phyloP scores from a whole-genome alignment of 37 sponge, comb jelly and placozoan genomes.

The Hormiphora californensis region DNA sequence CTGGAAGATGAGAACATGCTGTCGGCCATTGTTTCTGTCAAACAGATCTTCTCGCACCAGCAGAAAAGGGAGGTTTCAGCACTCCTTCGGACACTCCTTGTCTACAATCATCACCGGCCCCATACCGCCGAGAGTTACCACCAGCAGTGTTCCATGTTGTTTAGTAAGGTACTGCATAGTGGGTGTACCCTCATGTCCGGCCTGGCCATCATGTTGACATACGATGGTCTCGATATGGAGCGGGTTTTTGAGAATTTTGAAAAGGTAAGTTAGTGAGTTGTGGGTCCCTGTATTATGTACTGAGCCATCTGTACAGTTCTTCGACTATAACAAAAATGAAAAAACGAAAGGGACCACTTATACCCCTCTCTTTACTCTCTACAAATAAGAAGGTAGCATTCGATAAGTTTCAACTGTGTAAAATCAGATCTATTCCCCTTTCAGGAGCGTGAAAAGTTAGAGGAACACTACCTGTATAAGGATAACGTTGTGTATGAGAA shows the following conservation, averaged over 20 bases:
- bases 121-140: not conserved
- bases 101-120: constrained; percentile 46
- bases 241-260: constrained; percentile 46
- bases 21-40: not conserved
- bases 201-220: not conserved
- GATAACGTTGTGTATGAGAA: constrained; percentile 5
- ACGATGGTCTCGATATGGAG: constrained; percentile 38
- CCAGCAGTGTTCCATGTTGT: not conserved
- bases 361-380: no score
- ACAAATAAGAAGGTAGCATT: no score
- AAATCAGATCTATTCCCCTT: not conserved
- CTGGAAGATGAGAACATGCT: constrained; percentile 46
- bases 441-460: constrained; percentile 26
- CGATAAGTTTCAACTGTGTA: no score
- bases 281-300: not conserved
- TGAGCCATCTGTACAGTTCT: no score
- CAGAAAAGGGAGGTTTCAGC: not conserved
- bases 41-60: not conserved
- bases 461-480: not conserved
- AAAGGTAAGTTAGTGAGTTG: not conserved
- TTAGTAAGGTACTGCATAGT: not conserved
- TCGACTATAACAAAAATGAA: no score
- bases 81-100: not conserved
- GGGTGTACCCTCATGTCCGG: not conserved
- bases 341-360: no score